Conservation (phyloP, 2,113 vertebrate species). For the Protobothrops mucrosquamatus region DNA sequence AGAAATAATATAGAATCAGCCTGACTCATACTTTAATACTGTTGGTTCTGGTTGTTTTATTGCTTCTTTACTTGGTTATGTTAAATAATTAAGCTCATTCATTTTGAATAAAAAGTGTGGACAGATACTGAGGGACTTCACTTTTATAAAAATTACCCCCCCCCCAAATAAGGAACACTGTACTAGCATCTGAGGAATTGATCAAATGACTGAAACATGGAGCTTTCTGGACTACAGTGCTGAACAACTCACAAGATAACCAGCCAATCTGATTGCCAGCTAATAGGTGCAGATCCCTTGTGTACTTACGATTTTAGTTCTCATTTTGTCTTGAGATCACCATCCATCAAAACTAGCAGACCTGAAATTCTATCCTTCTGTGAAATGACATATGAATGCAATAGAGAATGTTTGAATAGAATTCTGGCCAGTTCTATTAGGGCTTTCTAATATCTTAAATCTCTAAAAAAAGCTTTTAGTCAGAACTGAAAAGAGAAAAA, state of each 20-base stretch:
- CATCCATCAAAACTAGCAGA: not conserved
- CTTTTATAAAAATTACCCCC: not conserved
- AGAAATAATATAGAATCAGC: not conserved
- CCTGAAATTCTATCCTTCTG: not conserved
- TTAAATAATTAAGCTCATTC: not conserved
- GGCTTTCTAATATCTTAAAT: not conserved
- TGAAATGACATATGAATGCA: not conserved
- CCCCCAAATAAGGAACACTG: not conserved
- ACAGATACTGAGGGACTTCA: not conserved
- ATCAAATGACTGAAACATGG: not conserved
- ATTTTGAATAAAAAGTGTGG: not conserved
- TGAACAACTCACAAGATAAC: not conserved
- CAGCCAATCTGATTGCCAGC: not conserved
- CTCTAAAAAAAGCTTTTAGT: not conserved
- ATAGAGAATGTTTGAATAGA: not conserved
- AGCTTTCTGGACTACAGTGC: not conserved
- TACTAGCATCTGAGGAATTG: not conserved
- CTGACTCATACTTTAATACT: not conserved
- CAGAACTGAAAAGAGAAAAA: not conserved
- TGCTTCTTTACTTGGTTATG: not conserved
- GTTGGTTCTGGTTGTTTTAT: not conserved
- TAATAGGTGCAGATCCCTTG: not conserved
- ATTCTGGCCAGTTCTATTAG: not conserved
- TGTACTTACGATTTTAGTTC: not conserved
- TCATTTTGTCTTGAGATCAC: not conserved